Evolutionary conservation across 2,113 vertebrate species (phyloP), one percentile per base, ranked within the genome.

Genomic region (Vulpes lagopus): DNA sequence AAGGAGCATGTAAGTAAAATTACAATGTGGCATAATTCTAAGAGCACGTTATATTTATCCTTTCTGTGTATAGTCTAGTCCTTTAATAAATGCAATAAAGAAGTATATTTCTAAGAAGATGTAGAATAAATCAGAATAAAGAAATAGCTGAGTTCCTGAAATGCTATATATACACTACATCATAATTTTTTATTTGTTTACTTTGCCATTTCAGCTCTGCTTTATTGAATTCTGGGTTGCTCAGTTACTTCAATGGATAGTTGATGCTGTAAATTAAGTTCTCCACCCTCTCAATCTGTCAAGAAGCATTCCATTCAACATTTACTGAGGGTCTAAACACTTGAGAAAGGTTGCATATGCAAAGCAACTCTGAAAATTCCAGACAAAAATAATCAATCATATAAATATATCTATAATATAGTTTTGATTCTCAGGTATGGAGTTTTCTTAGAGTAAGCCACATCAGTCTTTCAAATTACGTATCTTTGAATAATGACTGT

Each of bases 201-300:
- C 16, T 74, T 79, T 64, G 43, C 32, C 51, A 96, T 87, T 89
- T 95, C n/a, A 69, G 49, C 69, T 81, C 76, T 96, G 89, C 69
- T 96, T 89, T 78, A 97, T 79, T 95, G 86, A 97, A 93, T 90
- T 97, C 67, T 90, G 76, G 35, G 53, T 87, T 84, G 30, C 32
- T 96, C 12, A 3, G 32, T 14, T 96, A 22, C n/a, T 95, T 96
- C 67, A 71, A 43, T 79, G n/a, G 67, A 59, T 32, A 96, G 86
- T 20, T 92, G 27, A 95, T 73, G 49, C 19, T 92, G 3, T 93
- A 96, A 95, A 95, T 92, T 96, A 89, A 93, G 89, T 74, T 92
- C 23, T 43, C 25, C 6, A 91, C 51, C 12, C 51, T 87, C 89
- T 87, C 86, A 74, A 80, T 82, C 65, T 87, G 49, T 93, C 74